Evolutionary conservation across 2,797 vertebrate genomes (phyloP).

Genomic region (Poecilia velifera): DNA sequence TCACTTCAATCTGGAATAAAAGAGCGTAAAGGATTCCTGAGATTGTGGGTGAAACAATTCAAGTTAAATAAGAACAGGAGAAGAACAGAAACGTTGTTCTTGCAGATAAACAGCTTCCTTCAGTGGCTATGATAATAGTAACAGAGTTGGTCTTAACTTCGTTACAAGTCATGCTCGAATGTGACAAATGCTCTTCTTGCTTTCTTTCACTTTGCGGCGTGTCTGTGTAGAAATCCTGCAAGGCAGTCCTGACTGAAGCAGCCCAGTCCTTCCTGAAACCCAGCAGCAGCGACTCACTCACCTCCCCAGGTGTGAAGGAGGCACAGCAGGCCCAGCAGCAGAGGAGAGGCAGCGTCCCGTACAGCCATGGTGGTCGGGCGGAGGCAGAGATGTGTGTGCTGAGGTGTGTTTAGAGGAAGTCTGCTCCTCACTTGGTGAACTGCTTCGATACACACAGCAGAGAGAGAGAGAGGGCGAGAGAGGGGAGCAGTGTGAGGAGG

Average conservation of each 20-base stretch:
- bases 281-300: constrained; percentile 51
- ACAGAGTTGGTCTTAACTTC: background rate
- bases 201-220: background rate
- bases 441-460: background rate
- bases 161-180: constrained; percentile 4
- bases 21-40: background rate
- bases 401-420: constrained; percentile 31
- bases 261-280: background rate
- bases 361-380: constrained; percentile 63
- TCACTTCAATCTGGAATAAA: background rate
- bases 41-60: background rate
- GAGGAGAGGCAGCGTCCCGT: constrained; percentile 40
- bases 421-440: constrained; percentile 34
- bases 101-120: background rate
- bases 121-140: background rate
- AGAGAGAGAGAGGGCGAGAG: constrained; percentile 26
- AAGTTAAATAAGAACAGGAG: background rate
- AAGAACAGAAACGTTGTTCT: background rate
- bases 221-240: background rate
- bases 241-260: background rate
- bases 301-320: constrained; percentile 72
- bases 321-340: constrained; percentile 62
- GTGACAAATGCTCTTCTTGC: background rate
- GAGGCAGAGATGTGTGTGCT: constrained; percentile 46
- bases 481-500: constrained; percentile 31